phyloP scores from a whole-genome alignment of 2,888 invertebrate species.

The Cerastis leucographa region DNA sequence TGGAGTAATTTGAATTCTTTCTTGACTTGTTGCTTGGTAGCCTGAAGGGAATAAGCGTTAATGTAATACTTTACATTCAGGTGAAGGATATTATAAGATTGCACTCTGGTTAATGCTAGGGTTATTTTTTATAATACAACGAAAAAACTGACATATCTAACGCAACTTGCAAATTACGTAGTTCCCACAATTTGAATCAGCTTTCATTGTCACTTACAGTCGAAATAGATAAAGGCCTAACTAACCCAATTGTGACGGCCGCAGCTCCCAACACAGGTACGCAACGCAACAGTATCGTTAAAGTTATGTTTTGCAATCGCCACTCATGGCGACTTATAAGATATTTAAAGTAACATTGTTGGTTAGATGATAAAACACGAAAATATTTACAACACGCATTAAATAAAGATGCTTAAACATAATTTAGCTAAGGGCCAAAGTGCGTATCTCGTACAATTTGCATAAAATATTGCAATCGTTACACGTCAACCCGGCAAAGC shows the following conservation, averaged over 20 bases:
- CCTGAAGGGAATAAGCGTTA: slow-evolving; percentile 33
- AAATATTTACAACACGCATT: slow-evolving; percentile 25
- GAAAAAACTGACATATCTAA: slow-evolving; percentile 29
- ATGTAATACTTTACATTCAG: slow-evolving; percentile 46
- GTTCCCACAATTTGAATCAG: slow-evolving; percentile 51
- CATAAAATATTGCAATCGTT: slow-evolving; percentile 82
- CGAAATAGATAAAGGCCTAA: slow-evolving; percentile 40
- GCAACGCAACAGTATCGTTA: slow-evolving; percentile 36
- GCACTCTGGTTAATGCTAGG: slow-evolving; percentile 19
- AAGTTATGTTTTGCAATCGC: slow-evolving; percentile 40
- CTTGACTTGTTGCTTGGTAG: slow-evolving; percentile 42
- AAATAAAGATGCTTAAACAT: slow-evolving; percentile 51
- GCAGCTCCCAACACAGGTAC: slow-evolving; percentile 10
- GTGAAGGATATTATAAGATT: slow-evolving; percentile 48
- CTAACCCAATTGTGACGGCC: slow-evolving; percentile 16
- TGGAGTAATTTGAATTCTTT: slow-evolving; percentile 32
- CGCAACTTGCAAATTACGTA: slow-evolving; percentile 43
- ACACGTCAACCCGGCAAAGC: slow-evolving; percentile 74
- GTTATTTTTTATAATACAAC: slow-evolving; percentile 20
- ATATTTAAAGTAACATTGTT: slow-evolving; percentile 59
- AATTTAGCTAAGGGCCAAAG: slow-evolving; percentile 45
- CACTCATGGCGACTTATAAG: slow-evolving; percentile 42
- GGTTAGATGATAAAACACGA: slow-evolving; percentile 26
- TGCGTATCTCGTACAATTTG: slow-evolving; percentile 69
- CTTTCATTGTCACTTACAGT: slow-evolving; percentile 53